A percentile compares a stretch with the other conserved stretches of the same genome.
These are phyloP conservation scores for Frieseomelitta varia DNA, from an alignment of 1,140 invertebrate genomes.

Conservation along the genomic window DNA sequence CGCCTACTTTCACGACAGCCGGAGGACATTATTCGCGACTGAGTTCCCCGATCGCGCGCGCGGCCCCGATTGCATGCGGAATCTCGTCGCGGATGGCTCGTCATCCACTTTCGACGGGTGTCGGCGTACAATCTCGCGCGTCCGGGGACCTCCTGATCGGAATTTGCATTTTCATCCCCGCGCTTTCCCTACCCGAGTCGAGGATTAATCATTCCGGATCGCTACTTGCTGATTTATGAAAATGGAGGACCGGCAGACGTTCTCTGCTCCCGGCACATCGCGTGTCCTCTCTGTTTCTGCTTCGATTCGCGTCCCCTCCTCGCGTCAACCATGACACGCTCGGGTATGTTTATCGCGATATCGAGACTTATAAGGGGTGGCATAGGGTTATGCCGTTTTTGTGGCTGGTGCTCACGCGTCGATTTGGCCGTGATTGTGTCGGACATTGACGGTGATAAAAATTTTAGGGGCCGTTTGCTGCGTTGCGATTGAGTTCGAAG, in stretches of 20 bases:
- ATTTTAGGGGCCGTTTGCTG: neutral
- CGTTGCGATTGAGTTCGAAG: too few relatives aligned
- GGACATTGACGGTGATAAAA: neutral
- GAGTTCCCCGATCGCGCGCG: conserved; percentile 17
- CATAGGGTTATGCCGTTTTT: neutral
- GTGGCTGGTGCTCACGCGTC: neutral
- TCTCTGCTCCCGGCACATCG: neutral
- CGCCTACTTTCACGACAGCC: conserved; percentile 47
- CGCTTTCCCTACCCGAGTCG: neutral
- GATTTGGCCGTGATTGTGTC: neutral
- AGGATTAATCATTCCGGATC: conserved; percentile 55
- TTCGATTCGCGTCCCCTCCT: neutral
- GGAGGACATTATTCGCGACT: conserved; percentile 38
- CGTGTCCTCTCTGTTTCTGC: neutral
- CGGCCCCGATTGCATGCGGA: conserved; percentile 10
- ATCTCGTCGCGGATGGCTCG: conserved; percentile 25
- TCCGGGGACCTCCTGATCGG: conserved; percentile 30
- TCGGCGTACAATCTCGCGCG: conserved; percentile 6
- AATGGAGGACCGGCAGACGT: conserved; percentile 22
- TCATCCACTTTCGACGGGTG: conserved; percentile 35
- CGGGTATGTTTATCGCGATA: conserved; percentile 31
- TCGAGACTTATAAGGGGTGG: neutral
- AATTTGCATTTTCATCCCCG: conserved; percentile 40
- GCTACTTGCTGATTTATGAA: conserved; percentile 55
- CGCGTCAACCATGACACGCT: neutral